Conservation (phyloP, 2,113 vertebrate genomes). For the Chinchilla lanigera region DNA sequence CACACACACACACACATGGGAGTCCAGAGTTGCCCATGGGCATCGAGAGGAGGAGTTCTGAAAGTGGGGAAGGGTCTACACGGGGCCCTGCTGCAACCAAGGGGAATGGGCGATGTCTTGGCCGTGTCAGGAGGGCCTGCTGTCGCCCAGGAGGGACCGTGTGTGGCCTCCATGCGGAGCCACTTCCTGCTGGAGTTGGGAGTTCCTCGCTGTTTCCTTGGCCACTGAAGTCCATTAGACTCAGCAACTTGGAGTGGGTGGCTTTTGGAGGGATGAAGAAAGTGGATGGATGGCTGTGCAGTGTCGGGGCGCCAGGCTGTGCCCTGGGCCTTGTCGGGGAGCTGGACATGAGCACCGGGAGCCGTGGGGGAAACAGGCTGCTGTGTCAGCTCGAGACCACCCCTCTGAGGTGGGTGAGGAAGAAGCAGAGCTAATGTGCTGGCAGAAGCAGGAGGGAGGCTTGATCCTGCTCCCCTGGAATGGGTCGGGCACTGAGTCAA, state of each 20-base stretch:
- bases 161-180: neutral
- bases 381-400: neutral
- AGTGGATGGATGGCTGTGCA: too few species aligned
- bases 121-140: rapidly evolving
- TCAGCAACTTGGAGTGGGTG: neutral
- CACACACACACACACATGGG: too few species aligned
- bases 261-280: neutral
- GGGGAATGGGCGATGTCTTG: rapidly evolving
- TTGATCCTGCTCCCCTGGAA: neutral
- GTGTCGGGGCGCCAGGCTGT: neutral
- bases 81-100: rapidly evolving
- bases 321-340: neutral
- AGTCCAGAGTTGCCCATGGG: neutral
- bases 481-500: neutral
- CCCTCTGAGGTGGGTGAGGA: rapidly evolving
- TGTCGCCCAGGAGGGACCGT: neutral
- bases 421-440: neutral
- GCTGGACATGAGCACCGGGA: neutral
- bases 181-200: neutral
- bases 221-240: neutral
- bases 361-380: neutral
- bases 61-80: neutral
- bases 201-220: neutral
- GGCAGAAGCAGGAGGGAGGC: neutral
- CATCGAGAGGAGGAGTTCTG: neutral